These are phyloP conservation scores for Atractosteus spatula DNA, from an alignment of 2,113 vertebrate genomes.

Conservation along the genomic window DNA sequence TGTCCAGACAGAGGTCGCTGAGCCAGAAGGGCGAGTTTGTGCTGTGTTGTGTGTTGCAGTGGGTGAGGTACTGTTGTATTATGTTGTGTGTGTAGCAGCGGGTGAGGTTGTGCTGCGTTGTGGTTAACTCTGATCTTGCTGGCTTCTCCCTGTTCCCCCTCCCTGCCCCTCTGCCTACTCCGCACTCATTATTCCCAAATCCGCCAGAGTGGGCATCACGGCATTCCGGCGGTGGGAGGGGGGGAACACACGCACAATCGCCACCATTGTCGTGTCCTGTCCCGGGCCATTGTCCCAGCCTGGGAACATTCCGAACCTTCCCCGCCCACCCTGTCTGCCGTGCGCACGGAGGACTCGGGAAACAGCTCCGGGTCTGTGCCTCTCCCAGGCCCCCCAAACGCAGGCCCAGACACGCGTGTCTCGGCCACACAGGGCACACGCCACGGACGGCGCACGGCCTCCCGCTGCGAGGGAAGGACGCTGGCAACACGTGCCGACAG, in stretches of 20 bases:
- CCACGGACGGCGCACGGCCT: no score
- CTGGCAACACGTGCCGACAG: no score
- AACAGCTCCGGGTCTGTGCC: no score
- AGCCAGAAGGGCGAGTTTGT: no score
- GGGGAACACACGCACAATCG: background rate
- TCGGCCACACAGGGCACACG: no score
- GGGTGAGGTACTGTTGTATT: no score
- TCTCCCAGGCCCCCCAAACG: no score
- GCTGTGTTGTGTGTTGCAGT: no score
- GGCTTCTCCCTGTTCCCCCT: background rate
- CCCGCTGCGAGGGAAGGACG: no score
- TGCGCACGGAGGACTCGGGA: no score
- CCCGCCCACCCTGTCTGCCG: background rate
- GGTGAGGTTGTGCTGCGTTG: background rate
- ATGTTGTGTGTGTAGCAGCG: background rate
- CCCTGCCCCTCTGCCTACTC: background rate
- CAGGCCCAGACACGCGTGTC: no score
- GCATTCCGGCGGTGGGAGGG: background rate
- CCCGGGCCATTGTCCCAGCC: conserved; percentile 3
- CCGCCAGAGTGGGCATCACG: background rate
- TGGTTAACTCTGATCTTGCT: background rate
- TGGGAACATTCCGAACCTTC: conserved; percentile 12
- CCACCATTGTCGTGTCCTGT: background rate
- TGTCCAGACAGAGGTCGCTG: no score
- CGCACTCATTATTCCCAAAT: conserved; percentile 1